Conservation (phyloP, 2,113 vertebrate genomes). For the Octodon degus region DNA sequence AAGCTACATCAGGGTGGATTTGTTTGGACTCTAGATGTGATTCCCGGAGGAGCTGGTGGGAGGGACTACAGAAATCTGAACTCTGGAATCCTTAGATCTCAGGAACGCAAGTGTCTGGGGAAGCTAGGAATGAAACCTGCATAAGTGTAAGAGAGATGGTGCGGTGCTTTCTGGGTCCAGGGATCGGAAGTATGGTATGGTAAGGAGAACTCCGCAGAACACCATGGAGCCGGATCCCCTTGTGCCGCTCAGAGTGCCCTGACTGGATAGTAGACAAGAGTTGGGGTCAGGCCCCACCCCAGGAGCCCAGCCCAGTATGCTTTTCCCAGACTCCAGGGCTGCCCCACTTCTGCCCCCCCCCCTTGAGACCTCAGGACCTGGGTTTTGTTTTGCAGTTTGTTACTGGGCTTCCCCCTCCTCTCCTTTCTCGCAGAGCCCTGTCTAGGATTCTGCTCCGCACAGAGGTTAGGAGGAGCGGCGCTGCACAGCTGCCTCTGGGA, state of each 20-base stretch:
- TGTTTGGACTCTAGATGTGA: neutral
- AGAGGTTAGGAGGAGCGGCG: conserved; percentile 27
- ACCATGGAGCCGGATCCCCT: fast-evolving
- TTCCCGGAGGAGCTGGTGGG: neutral
- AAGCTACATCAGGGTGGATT: neutral
- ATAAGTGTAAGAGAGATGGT: neutral
- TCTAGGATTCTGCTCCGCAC: neutral
- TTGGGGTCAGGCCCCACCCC: neutral
- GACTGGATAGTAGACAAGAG: neutral
- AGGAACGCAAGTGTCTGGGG: neutral
- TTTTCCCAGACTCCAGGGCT: no score
- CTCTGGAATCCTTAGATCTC: neutral
- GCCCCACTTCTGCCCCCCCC: neutral
- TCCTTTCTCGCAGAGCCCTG: conserved; percentile 9
- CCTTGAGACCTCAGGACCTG: neutral
- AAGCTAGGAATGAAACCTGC: neutral
- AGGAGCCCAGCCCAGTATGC: neutral
- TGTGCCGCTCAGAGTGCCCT: fast-evolving
- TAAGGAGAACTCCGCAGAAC: fast-evolving
- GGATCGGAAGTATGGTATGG: neutral
- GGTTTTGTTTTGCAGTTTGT: conserved; percentile 62
- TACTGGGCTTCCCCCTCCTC: neutral
- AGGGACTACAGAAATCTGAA: neutral
- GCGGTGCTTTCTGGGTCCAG: neutral
- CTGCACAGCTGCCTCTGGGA: neutral